phyloP scores from a whole-genome alignment of 1,140 invertebrate species.

The Nylanderia fulva region DNA sequence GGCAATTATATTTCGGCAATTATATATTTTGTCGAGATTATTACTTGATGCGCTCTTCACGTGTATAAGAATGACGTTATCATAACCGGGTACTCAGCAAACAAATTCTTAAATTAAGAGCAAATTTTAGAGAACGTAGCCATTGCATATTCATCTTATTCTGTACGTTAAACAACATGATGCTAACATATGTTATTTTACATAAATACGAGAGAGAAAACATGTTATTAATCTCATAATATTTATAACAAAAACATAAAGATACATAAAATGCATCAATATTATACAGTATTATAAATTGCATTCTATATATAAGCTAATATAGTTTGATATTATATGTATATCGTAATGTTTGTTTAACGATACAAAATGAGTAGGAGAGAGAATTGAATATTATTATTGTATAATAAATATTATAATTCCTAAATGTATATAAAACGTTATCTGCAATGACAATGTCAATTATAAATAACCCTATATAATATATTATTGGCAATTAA shows the following conservation, averaged over 20 bases:
- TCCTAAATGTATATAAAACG: not conserved
- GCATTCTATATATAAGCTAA: too few relatives aligned
- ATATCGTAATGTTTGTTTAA: too few relatives aligned
- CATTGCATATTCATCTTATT: constrained; percentile 23
- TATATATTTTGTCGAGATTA: constrained; percentile 14
- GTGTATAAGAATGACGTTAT: constrained; percentile 22
- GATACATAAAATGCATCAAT: not conserved
- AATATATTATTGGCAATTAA: too few relatives aligned
- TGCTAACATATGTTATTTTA: not conserved
- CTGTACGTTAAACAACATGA: not conserved
- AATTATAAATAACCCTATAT: not conserved
- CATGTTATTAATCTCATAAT: not conserved
- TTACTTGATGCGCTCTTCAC: constrained; percentile 20
- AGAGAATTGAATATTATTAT: too few relatives aligned
- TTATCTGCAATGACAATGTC: not conserved
- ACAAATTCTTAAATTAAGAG: constrained; percentile 49
- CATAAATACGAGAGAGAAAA: not conserved
- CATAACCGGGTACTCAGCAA: constrained; percentile 22
- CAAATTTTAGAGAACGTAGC: not conserved
- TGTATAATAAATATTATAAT: too few relatives aligned
- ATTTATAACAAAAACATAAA: too few relatives aligned
- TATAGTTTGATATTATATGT: too few relatives aligned
- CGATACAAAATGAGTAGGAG: too few relatives aligned
- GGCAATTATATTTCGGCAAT: constrained; percentile 53
- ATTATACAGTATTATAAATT: too few relatives aligned